These are phyloP conservation scores for Esox masquinongy DNA, from an alignment of 2,797 vertebrate species.

Conservation along the genomic window DNA sequence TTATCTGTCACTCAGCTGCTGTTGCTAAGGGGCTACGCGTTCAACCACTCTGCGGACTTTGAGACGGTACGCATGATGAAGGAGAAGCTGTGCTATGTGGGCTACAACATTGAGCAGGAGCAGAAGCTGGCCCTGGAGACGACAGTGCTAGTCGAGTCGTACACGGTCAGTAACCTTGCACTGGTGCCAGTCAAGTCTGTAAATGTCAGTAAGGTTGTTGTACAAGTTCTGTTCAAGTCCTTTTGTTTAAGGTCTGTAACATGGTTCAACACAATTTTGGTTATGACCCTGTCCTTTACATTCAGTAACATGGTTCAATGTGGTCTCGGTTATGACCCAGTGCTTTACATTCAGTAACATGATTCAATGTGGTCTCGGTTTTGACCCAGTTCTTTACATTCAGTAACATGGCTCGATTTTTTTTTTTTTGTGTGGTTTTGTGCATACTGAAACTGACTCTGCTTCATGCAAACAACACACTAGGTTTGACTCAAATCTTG, in stretches of 20 bases:
- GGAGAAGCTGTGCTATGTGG: conserved; percentile 89
- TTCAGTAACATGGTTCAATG: neutral
- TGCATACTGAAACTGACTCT: neutral
- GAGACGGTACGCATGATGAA: conserved; percentile 95
- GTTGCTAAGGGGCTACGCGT: conserved; percentile 85
- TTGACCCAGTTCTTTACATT: too few relatives aligned
- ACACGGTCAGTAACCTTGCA: conserved; percentile 77
- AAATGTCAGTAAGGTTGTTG: conserved; percentile 70
- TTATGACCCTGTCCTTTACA: too few relatives aligned
- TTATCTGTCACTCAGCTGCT: conserved; percentile 69
- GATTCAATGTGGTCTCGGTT: too few relatives aligned
- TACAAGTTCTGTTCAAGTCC: too few relatives aligned
- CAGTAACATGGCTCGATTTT: neutral
- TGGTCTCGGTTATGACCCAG: neutral
- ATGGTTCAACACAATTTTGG: neutral
- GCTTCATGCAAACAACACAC: neutral
- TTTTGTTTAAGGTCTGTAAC: conserved; percentile 22
- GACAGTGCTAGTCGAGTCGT: conserved; percentile 88
- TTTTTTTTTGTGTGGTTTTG: too few relatives aligned
- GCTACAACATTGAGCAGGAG: conserved; percentile 91
- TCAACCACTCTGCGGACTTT: conserved; percentile 91
- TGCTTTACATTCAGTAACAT: neutral
- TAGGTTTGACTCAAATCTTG: neutral
- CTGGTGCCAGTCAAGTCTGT: conserved; percentile 50
- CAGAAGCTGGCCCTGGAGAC: conserved; percentile 89